phyloP scores from a whole-genome alignment of 1,140 invertebrate species.

The Saccostrea glomerata region DNA sequence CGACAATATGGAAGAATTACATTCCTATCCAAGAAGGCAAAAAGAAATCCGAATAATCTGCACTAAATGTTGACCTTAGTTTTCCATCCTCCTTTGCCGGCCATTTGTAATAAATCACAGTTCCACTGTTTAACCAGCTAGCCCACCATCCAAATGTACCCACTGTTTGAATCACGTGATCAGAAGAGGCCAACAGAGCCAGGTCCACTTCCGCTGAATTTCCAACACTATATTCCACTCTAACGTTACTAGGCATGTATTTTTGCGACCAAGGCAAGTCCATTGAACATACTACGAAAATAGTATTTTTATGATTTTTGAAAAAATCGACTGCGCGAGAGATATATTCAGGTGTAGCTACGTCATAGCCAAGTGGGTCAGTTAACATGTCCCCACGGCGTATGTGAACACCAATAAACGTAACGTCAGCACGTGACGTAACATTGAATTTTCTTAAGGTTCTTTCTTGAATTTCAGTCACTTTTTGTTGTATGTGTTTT shows the following conservation, averaged over 20 bases:
- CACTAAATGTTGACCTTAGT: constrained; percentile 41
- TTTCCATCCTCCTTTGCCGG: constrained; percentile 47
- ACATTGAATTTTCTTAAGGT: constrained; percentile 31
- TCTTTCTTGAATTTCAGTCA: not conserved
- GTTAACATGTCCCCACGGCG: constrained; percentile 58
- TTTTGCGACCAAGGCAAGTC: constrained; percentile 44
- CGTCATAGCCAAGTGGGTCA: constrained; percentile 55
- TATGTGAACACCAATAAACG: constrained; percentile 58
- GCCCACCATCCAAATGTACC: constrained; percentile 72
- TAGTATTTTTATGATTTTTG: constrained; percentile 35
- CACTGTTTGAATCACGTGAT: constrained; percentile 69
- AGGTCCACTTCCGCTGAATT: constrained; percentile 61
- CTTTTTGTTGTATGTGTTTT: constrained; percentile 6
- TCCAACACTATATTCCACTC: constrained; percentile 1
- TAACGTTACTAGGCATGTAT: constrained; percentile 38
- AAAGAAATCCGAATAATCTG: constrained; percentile 54
- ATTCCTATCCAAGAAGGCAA: constrained; percentile 59
- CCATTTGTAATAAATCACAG: constrained; percentile 66
- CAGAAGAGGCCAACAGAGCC: constrained; percentile 59
- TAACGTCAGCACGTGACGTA: constrained; percentile 22
- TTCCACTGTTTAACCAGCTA: constrained; percentile 66
- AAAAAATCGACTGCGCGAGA: constrained; percentile 56
- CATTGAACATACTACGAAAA: constrained; percentile 59
- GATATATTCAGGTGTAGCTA: constrained; percentile 59
- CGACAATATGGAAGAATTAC: not conserved